These are phyloP conservation scores for Corella eumyota DNA, from an alignment of 23 tunicate genomes.

Conservation along the genomic window DNA sequence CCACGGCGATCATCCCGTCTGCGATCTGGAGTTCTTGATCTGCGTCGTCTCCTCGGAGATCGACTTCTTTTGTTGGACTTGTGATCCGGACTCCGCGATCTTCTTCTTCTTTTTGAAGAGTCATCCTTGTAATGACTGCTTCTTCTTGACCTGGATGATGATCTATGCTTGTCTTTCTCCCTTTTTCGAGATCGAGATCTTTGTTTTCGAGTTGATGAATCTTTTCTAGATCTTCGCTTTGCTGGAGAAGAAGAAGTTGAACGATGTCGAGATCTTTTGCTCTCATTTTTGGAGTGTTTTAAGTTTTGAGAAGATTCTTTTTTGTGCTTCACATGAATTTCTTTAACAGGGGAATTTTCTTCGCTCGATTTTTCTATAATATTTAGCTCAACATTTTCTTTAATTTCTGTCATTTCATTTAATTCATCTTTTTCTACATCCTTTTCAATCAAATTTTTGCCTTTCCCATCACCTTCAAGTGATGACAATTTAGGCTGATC, in stretches of 20 bases:
- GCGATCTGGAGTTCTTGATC: slow-evolving; percentile 3
- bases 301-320: not conserved
- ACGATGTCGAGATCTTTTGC: not conserved
- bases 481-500: not conserved
- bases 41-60: not conserved
- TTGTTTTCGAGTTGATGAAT: not conserved
- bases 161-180: not conserved
- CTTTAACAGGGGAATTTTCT: no score
- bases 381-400: no score
- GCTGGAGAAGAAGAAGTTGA: not conserved
- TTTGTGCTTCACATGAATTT: not conserved
- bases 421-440: no score
- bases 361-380: no score
- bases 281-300: not conserved
- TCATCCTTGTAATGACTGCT: slow-evolving; percentile 3
- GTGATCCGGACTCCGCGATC: not conserved
- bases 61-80: not conserved
- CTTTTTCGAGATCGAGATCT: slow-evolving; percentile 1
- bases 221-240: not conserved
- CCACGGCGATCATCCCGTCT: not conserved
- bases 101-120: not conserved
- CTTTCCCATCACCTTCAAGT: not conserved
- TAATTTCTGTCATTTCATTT: not conserved
- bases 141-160: slow-evolving; percentile 6
- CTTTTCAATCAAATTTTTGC: not conserved